These are phyloP conservation scores for Ochlodes sylvanus DNA, from an alignment of 2,888 invertebrate genomes.

Conservation along the genomic window DNA sequence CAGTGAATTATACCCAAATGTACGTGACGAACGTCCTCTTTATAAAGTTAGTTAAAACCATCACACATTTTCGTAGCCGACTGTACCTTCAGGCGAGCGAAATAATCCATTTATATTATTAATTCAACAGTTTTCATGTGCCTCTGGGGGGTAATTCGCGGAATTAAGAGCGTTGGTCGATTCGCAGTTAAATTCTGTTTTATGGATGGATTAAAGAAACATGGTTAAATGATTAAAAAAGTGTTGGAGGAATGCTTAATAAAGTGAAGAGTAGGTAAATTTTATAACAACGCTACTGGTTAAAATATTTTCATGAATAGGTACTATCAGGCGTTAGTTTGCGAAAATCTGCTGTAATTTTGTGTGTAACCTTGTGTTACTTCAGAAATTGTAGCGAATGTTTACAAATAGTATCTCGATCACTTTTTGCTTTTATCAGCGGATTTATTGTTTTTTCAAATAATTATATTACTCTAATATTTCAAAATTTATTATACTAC, in stretches of 20 bases:
- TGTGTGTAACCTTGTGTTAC: too few species aligned
- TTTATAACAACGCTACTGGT: too few species aligned
- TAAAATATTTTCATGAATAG: too few species aligned
- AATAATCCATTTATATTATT: conserved; percentile 43
- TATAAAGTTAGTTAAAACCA: neutral
- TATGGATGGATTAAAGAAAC: conserved; percentile 34
- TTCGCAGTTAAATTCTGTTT: conserved; percentile 34
- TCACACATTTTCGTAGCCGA: conserved; percentile 11
- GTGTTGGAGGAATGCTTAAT: conserved; percentile 10
- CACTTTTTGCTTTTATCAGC: too few species aligned
- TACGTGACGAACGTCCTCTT: neutral
- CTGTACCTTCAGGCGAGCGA: conserved; percentile 33
- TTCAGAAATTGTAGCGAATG: too few species aligned
- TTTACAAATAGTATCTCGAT: too few species aligned
- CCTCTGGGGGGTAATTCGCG: conserved; percentile 46
- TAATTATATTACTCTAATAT: too few species aligned
- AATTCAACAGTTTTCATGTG: conserved; percentile 46
- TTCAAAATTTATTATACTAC: too few species aligned
- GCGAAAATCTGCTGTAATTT: too few species aligned
- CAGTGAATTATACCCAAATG: too few species aligned
- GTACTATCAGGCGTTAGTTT: too few species aligned
- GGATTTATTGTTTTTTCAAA: too few species aligned
- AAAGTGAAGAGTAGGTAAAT: neutral
- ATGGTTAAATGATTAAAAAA: conserved; percentile 29
- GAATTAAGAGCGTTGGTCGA: conserved; percentile 42